Evolutionary conservation across 2,797 vertebrate genomes (phyloP).

Genomic region (Aeoliscus strigatus): DNA sequence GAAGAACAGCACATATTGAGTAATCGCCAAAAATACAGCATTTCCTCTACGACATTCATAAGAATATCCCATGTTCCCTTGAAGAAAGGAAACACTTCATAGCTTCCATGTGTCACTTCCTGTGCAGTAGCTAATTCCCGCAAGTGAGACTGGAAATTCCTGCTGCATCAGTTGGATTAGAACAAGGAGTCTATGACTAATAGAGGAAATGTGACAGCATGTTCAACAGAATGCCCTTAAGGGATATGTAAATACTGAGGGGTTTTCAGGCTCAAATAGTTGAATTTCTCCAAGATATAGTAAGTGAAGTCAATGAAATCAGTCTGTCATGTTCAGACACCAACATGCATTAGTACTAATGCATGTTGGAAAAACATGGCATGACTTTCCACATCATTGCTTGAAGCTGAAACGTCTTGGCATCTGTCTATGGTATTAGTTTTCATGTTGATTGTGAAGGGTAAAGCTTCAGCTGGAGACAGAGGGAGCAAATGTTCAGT

Average conservation of each 20-base stretch:
- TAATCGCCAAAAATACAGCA: constrained; percentile 34
- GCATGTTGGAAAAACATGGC: constrained; percentile 1
- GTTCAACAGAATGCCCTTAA: constrained; percentile 2
- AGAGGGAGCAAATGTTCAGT: background rate
- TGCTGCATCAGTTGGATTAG: constrained; percentile 15
- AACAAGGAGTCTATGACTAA: constrained; percentile 17
- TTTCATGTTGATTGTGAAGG: constrained; percentile 1
- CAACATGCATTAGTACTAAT: background rate
- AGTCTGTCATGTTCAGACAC: background rate
- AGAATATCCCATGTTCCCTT: constrained; percentile 25
- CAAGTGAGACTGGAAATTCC: constrained; percentile 48
- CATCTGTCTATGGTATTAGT: constrained; percentile 6
- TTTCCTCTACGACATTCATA: constrained; percentile 34
- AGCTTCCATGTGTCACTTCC: constrained; percentile 63
- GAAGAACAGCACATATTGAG: constrained; percentile 13
- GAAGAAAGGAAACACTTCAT: constrained; percentile 58
- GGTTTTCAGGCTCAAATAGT: constrained; percentile 4
- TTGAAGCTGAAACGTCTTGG: constrained; percentile 4
- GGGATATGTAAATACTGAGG: background rate
- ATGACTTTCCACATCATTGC: constrained; percentile 10
- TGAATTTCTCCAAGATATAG: no score
- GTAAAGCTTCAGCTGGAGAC: background rate
- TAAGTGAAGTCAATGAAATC: background rate
- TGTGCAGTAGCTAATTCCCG: constrained; percentile 44
- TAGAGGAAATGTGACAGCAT: constrained; percentile 19